Evolutionary conservation across 2,888 invertebrate genomes (phyloP).

Genomic region (Monochamus alternatus): DNA sequence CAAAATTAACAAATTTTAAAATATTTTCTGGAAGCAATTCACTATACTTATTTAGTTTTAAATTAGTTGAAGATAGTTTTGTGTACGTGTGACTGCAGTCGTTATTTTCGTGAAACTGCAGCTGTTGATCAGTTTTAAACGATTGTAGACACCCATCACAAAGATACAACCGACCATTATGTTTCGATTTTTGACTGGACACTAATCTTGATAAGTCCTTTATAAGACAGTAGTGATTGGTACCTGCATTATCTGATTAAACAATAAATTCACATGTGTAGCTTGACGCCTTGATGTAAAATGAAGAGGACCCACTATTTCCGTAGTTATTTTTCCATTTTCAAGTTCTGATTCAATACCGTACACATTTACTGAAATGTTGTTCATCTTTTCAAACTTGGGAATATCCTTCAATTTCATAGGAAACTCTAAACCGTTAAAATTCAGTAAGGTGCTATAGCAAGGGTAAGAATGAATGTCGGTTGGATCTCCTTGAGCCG

Average conservation of each 20-base stretch:
- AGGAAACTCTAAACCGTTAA: slow-evolving; percentile 19
- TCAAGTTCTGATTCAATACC: slow-evolving; percentile 11
- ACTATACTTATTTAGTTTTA: slow-evolving; percentile 24
- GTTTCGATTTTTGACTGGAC: slow-evolving; percentile 17
- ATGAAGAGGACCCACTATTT: slow-evolving; percentile 19
- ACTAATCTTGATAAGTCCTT: slow-evolving; percentile 16
- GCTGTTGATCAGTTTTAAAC: background rate
- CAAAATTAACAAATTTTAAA: slow-evolving; percentile 27
- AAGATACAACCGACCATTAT: background rate
- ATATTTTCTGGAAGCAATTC: slow-evolving; percentile 20
- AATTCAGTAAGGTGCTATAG: slow-evolving; percentile 19
- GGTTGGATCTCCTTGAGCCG: background rate
- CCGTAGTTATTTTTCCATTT: slow-evolving; percentile 7
- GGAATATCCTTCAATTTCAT: slow-evolving; percentile 23
- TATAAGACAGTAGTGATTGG: slow-evolving; percentile 16
- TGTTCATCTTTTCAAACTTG: slow-evolving; percentile 27
- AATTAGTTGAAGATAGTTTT: slow-evolving; percentile 17
- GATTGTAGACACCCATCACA: slow-evolving; percentile 25
- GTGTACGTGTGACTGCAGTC: slow-evolving; percentile 21
- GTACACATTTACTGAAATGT: slow-evolving; percentile 18
- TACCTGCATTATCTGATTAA: slow-evolving; percentile 5
- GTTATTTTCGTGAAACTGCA: slow-evolving; percentile 9
- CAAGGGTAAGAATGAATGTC: slow-evolving; percentile 12
- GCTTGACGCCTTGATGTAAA: slow-evolving; percentile 25
- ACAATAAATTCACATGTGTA: slow-evolving; percentile 19